These are phyloP conservation scores for Neomonachus schauinslandi DNA, from an alignment of 2,113 vertebrate genomes.

Conservation along the genomic window DNA sequence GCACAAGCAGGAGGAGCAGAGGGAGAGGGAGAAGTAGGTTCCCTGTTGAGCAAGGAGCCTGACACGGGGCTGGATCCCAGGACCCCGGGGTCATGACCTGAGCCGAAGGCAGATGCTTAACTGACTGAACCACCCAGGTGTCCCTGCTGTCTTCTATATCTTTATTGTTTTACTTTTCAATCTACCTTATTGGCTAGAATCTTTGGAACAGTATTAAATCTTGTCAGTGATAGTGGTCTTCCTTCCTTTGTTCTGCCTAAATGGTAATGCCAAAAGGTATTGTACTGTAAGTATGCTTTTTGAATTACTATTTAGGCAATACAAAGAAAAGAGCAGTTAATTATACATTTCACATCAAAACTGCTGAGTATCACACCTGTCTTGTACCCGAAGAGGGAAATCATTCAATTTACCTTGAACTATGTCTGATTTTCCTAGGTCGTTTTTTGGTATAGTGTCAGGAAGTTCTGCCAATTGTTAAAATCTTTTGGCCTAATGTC, in stretches of 20 bases:
- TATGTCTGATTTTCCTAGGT: neutral
- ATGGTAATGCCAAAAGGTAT: neutral
- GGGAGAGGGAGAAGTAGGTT: too few relatives aligned
- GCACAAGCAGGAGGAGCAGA: too few relatives aligned
- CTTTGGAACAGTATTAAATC: neutral
- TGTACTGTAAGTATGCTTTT: neutral
- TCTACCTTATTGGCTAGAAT: neutral
- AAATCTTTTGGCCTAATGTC: neutral
- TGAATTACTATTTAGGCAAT: neutral
- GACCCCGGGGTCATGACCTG: too few relatives aligned
- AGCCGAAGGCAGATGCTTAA: neutral
- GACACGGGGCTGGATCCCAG: too few relatives aligned
- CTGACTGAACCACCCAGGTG: neutral
- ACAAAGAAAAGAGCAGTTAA: neutral
- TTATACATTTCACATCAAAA: neutral
- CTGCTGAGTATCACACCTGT: neutral
- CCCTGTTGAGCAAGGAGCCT: too few relatives aligned
- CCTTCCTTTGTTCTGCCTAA: too few relatives aligned
- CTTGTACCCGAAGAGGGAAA: neutral
- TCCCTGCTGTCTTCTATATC: neutral
- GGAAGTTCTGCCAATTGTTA: neutral
- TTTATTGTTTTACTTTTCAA: neutral
- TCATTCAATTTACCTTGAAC: neutral
- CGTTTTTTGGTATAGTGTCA: neutral
- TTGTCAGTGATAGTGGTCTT: neutral